Conservation (phyloP, 2,113 vertebrate genomes). For the Azemiops feae region DNA sequence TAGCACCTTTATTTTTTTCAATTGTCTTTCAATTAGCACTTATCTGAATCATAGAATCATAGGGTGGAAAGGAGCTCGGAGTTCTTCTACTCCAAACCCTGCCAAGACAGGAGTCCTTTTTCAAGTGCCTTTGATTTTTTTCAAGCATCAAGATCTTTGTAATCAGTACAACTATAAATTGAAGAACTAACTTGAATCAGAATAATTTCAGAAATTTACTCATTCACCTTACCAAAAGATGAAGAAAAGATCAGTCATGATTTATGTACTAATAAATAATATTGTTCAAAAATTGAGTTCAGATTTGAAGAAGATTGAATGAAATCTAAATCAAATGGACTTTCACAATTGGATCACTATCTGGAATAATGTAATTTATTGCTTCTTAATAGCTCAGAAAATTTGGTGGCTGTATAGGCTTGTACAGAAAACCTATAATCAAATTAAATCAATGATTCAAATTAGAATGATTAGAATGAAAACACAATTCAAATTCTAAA, state of each 20-base stretch:
- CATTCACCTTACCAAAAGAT: background rate
- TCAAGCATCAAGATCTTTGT: background rate
- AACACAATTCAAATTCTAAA: background rate
- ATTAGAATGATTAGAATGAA: background rate
- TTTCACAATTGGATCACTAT: background rate
- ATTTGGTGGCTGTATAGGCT: background rate
- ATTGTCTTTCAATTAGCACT: too few relatives aligned
- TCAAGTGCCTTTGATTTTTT: background rate
- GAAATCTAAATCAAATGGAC: background rate
- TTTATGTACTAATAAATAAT: background rate
- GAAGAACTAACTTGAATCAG: background rate
- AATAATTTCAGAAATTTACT: background rate
- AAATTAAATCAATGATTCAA: background rate
- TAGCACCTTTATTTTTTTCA: background rate
- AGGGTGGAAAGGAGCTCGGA: too few relatives aligned
- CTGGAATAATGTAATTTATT: background rate
- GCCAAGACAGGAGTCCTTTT: background rate
- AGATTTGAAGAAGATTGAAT: background rate
- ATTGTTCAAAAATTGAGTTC: background rate
- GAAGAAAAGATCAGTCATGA: background rate
- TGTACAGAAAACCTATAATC: background rate
- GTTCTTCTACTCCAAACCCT: too few relatives aligned
- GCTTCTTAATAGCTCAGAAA: background rate
- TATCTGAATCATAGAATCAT: too few relatives aligned
- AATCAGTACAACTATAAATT: background rate